phyloP scores from a whole-genome alignment of 2,888 invertebrate species.

The Acholoe squamosa region DNA sequence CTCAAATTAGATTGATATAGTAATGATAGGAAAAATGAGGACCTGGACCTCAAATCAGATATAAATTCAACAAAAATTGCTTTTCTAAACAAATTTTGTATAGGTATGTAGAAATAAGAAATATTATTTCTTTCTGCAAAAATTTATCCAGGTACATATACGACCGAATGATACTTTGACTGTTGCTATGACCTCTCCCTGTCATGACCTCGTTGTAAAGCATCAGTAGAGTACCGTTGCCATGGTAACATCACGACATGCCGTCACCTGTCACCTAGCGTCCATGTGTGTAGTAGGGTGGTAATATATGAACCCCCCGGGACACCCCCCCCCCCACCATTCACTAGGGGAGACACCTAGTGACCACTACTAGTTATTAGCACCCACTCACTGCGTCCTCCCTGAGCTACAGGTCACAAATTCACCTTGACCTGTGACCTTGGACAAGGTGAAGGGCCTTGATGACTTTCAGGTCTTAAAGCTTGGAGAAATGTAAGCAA shows the following conservation, averaged over 20 bases:
- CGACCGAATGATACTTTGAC: no score
- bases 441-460: neutral
- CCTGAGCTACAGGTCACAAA: neutral
- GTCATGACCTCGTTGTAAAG: neutral
- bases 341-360: neutral
- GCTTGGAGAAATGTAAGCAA: constrained; percentile 4
- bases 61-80: no score
- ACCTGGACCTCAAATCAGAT: no score
- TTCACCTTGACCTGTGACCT: neutral
- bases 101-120: neutral
- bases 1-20: no score
- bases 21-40: no score
- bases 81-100: no score
- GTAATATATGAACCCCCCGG: neutral
- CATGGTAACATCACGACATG: constrained; percentile 23
- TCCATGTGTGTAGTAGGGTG: neutral
- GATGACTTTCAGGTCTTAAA: neutral
- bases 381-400: neutral
- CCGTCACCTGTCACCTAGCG: neutral
- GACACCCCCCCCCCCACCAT: neutral
- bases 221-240: neutral
- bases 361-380: neutral
- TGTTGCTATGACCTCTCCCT: no score
- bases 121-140: neutral
- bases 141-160: no score